Base-by-base conservation (phyloP, 1,140 invertebrate species). In the Sycobia sp. region DNA sequence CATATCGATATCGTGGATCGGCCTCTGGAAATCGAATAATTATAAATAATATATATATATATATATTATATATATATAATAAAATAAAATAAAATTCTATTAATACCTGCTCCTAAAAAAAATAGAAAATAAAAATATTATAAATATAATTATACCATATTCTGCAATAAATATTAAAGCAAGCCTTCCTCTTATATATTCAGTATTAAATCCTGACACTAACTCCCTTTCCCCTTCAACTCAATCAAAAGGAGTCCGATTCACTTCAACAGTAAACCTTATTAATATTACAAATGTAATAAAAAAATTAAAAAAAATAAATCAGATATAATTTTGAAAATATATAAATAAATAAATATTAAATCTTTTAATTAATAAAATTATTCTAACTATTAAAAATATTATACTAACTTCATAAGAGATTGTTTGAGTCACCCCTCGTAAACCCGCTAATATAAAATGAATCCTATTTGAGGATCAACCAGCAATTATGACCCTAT, bases 221-320 rank as follows among this genome's bases (percentile, higher is more conserved):
- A 91, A 84, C 75, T 91, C 88, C 46, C 85, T 88, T 74, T 91
- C 88, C 0, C 87, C 86, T 71, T 91, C 88, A 70, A 86, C 83
- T 85, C 91, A 90, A 89, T 91, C 89, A 89, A 90, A 90, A 65
- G 88, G 88, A 72, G 86, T 85, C 0, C 88, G 89, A 85, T 90
- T 90, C 70, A 85, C 87, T 77, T 91, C 88, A 50, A 86, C 87
- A 76, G 90, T 82, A 67, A 78, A 82, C 66, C 84, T 86, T 68
- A 81, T 74, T 69, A 88, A 80, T 71, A 85, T 85, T 71, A 85
- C 76, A 67, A 86, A 77, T 67, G 69, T 71, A 74, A 86, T 74
- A 75, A 83, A 79, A 68, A 80, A 76, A 66, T 76, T 73, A 74
- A 84, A 72, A 71, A 82, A 75, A 69, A 83, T n/a, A 80, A 85